These are phyloP conservation scores for Asbolus verrucosus DNA, from an alignment of 1,140 invertebrate genomes.

Conservation along the genomic window DNA sequence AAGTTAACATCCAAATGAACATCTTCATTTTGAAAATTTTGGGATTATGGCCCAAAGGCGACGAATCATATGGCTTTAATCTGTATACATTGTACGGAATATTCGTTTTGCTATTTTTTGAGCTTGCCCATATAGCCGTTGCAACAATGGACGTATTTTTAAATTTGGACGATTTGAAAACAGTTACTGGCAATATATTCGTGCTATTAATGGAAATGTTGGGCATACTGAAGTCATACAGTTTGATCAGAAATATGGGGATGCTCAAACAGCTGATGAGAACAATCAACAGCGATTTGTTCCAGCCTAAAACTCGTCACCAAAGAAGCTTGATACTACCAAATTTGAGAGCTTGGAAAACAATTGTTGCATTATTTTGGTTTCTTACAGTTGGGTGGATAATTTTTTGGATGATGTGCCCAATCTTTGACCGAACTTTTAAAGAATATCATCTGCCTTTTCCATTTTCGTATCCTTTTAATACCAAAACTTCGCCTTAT, in stretches of 20 bases:
- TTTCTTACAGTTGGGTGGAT: neutral
- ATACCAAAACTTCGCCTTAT: neutral
- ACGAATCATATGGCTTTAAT: neutral
- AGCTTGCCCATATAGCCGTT: neutral
- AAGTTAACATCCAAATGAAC: neutral
- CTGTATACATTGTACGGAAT: neutral
- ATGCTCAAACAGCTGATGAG: conserved; percentile 6
- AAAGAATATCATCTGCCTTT: neutral
- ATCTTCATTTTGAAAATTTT: neutral
- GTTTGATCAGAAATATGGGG: neutral
- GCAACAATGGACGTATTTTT: neutral
- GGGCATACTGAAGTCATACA: neutral
- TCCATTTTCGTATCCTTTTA: neutral
- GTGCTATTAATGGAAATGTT: neutral
- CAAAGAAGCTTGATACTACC: neutral
- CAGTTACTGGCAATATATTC: neutral
- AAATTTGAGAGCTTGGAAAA: conserved; percentile 5
- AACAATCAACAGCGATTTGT: neutral
- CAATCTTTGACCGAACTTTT: neutral
- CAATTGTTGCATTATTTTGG: neutral
- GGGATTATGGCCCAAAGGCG: neutral
- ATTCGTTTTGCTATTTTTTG: neutral
- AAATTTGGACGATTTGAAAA: neutral
- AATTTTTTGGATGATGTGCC: neutral
- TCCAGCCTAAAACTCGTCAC: neutral